phyloP scores from a whole-genome alignment of 2,113 vertebrate genomes.

The Tragelaphus scriptus region DNA sequence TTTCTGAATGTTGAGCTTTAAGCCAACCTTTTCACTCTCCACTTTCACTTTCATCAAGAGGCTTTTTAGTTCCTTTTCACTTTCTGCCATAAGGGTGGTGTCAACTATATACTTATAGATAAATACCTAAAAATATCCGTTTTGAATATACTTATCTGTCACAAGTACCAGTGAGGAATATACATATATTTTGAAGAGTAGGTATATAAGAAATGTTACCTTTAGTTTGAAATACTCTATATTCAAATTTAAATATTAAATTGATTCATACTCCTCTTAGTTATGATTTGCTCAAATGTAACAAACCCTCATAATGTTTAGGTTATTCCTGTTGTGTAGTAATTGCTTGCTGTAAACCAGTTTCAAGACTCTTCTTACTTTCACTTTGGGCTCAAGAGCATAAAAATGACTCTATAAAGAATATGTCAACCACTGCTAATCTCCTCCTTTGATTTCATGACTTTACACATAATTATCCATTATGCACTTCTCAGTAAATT shows the following conservation, averaged over 20 bases:
- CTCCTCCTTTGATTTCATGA: conserved; percentile 43
- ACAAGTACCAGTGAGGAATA: background rate
- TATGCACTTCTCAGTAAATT: conserved; percentile 20
- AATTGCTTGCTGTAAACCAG: background rate
- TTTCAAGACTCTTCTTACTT: conserved; percentile 21
- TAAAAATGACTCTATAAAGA: background rate
- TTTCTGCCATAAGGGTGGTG: too few species aligned
- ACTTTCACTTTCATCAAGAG: too few species aligned
- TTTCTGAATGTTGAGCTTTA: too few species aligned
- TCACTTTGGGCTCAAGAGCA: background rate
- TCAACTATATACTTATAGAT: background rate
- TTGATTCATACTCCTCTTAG: background rate
- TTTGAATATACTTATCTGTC: background rate
- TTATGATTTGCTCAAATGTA: background rate
- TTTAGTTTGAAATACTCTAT: background rate
- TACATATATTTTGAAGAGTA: background rate
- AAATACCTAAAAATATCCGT: background rate
- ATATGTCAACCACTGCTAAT: conserved; percentile 12
- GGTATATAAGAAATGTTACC: background rate
- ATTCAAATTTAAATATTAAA: background rate
- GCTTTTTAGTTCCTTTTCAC: too few species aligned
- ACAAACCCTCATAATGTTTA: background rate
- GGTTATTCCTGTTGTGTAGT: background rate
- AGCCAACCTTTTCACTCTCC: too few species aligned
- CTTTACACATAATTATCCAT: conserved; percentile 38